phyloP scores from a whole-genome alignment of 2,113 vertebrate species.

The Aspiorhynchus laticeps region DNA sequence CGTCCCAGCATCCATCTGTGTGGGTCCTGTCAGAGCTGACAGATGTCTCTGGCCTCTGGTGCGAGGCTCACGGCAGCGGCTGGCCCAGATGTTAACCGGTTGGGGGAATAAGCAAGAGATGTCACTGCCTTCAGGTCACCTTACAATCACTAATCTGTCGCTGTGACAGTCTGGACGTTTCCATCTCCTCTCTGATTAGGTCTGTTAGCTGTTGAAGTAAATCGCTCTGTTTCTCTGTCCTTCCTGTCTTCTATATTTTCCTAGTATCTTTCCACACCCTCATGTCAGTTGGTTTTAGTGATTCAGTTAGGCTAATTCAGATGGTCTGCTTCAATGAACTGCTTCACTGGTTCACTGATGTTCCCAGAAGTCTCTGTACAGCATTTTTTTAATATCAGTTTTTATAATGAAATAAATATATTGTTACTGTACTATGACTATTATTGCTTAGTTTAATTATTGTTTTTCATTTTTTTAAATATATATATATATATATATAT shows the following conservation, averaged over 20 bases:
- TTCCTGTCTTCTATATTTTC: background rate
- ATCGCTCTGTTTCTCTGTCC: conserved; percentile 5
- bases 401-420: no score
- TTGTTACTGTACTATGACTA: no score
- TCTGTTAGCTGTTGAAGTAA: conserved; percentile 11
- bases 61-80: conserved; percentile 9
- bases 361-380: background rate
- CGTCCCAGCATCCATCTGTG: conserved; percentile 42
- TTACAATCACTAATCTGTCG: conserved; percentile 45
- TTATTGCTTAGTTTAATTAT: no score
- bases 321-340: background rate
- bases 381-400: no score
- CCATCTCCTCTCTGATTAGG: conserved; percentile 32
- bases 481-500: no score
- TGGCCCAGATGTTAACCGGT: conserved; percentile 51
- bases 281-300: background rate
- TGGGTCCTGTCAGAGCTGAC: conserved; percentile 41
- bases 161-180: conserved; percentile 43
- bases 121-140: conserved; percentile 35
- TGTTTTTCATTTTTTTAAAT: no score
- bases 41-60: conserved; percentile 41
- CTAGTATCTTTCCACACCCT: background rate
- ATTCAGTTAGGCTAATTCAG: background rate
- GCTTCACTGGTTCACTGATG: background rate
- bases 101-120: conserved; percentile 23